Conservation (phyloP, 2,888 invertebrate genomes). For the Sturmia bella region DNA sequence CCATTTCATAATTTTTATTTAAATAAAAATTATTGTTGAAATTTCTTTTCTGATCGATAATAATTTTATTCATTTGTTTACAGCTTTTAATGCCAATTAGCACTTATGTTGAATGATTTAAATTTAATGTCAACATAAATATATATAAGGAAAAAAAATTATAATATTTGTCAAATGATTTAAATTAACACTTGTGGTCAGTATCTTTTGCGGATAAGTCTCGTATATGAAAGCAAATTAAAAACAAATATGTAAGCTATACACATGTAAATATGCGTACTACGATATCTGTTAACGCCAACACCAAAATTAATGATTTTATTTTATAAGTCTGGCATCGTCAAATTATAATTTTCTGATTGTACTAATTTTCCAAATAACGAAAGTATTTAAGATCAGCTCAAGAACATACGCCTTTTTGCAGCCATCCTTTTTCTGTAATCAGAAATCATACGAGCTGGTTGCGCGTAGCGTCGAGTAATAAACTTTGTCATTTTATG, state of each 20-base stretch:
- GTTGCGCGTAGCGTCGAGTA: too few relatives aligned
- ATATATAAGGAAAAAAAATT: not conserved
- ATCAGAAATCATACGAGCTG: too few relatives aligned
- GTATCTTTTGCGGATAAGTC: not conserved
- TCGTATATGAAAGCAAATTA: not conserved
- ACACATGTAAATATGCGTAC: too few relatives aligned
- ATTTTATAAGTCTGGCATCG: too few relatives aligned
- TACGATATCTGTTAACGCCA: too few relatives aligned
- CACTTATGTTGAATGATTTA: constrained; percentile 44
- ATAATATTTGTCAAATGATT: constrained; percentile 63
- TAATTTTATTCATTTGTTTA: constrained; percentile 25
- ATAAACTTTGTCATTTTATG: too few relatives aligned
- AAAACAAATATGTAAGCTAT: not conserved
- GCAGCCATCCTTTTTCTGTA: too few relatives aligned
- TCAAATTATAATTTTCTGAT: too few relatives aligned
- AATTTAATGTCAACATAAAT: constrained; percentile 53
- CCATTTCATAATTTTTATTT: constrained; percentile 14
- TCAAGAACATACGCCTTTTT: too few relatives aligned
- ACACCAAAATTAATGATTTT: too few relatives aligned
- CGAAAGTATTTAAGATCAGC: too few relatives aligned
- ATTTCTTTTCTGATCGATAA: constrained; percentile 10
- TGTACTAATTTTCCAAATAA: too few relatives aligned
- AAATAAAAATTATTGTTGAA: not conserved
- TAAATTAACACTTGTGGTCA: constrained; percentile 54
- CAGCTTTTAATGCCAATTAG: constrained; percentile 55